Base-by-base conservation (phyloP, 2,113 vertebrate genomes). In the Onychorhynchus coronatus region DNA sequence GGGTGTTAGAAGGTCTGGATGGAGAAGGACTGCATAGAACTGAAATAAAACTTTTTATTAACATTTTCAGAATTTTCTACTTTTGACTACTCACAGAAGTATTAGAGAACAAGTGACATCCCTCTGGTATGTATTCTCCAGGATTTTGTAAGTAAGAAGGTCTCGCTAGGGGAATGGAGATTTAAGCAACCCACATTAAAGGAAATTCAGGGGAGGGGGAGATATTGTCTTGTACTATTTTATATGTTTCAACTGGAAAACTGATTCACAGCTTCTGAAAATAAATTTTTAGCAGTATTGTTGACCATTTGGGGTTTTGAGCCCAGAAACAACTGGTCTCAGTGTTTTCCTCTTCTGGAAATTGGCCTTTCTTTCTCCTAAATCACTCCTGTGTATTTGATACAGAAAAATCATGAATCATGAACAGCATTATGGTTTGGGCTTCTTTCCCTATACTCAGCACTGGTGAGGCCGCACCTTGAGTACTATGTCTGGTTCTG, bases 141-240 rank as follows among this genome's bases (percentile, higher is more conserved):
- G 35, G 42, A 59, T 90, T 88, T 77, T 84, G 33, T 67, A 85
- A 94, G 39, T 33, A 77, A 56, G 55, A 56, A 91, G 83, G 47
- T 59, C 56, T 92, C 72, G 28, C 23, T 22, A 58, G 37, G 12
- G 14, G 5, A 93, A 42, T 16, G 55, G 23, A 37, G 22, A 74
- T 72, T 82, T 52, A 72, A 67, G 59, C 9, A 78, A 47, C 14
- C 3, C 15, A 44, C 53, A 44, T 37, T 23, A 81, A 93, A 82
- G 73, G 28, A 91, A 91, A 78, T 10, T 19, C 2, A 3, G 19
- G 0, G 1, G 1, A 17, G 4, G 9, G 12, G 3, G 3, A 18
- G 7, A 20, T 27, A n/a, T 39, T 35, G 24, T 37, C n/a, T 56
- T 56, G 9, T 31, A 37, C 14, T 73, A 13, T 59, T 72, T 58